Conservation (phyloP, 2,888 invertebrate species). For the Pandemis corylana region DNA sequence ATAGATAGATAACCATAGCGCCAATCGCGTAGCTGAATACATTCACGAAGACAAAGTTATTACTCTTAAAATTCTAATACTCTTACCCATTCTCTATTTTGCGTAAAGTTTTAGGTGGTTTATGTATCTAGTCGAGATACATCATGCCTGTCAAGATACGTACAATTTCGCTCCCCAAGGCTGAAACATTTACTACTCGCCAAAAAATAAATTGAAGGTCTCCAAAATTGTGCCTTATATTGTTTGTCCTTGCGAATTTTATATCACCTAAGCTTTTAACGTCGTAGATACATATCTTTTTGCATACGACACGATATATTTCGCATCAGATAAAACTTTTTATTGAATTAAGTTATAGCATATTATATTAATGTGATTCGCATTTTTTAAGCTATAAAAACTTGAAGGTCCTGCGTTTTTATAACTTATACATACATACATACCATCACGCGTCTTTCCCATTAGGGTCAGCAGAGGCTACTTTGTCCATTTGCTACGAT, state of each 20-base stretch:
- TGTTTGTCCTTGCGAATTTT: slow-evolving; percentile 16
- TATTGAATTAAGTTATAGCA: too few relatives aligned
- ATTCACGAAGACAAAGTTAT: background rate
- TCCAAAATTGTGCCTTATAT: slow-evolving; percentile 19
- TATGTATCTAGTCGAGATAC: background rate
- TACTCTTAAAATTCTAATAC: background rate
- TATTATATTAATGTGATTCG: too few relatives aligned
- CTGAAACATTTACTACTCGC: slow-evolving; percentile 7
- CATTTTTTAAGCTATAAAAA: too few relatives aligned
- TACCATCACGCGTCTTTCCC: too few relatives aligned
- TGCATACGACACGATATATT: too few relatives aligned
- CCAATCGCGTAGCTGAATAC: background rate
- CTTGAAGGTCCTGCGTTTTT: too few relatives aligned
- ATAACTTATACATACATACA: too few relatives aligned
- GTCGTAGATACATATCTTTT: too few relatives aligned
- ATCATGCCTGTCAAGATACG: slow-evolving; percentile 8
- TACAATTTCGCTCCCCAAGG: slow-evolving; percentile 10
- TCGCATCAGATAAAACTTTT: too few relatives aligned
- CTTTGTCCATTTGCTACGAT: too few relatives aligned
- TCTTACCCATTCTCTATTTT: background rate
- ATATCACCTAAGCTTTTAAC: background rate
- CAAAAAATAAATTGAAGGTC: slow-evolving; percentile 15
- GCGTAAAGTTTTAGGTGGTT: slow-evolving; percentile 4
- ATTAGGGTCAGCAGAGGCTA: too few relatives aligned
- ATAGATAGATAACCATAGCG: background rate